Evolutionary conservation across 2,113 vertebrate species (phyloP).

Genomic region (Dicentrarchus labrax): DNA sequence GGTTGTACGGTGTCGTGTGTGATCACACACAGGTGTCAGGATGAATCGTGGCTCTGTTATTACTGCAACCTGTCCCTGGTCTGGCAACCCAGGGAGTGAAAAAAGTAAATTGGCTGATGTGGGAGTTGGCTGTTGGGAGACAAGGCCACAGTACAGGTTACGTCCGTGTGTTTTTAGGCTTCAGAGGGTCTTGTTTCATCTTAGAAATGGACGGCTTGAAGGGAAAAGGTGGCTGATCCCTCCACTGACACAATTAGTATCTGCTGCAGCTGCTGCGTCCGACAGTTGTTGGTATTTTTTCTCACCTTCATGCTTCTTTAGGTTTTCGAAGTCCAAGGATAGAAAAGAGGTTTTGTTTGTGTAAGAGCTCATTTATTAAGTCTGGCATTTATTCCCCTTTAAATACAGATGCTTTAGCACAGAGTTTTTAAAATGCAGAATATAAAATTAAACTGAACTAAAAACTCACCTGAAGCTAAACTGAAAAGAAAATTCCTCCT

Average conservation of each 20-base stretch:
- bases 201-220: neutral
- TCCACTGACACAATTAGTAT: neutral
- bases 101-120: slow-evolving; percentile 25
- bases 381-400: neutral
- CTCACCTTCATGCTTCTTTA: neutral
- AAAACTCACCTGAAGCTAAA: neutral
- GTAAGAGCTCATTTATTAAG: neutral
- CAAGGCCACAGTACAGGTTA: slow-evolving; percentile 32
- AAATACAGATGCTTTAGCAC: neutral
- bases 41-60: slow-evolving; percentile 38
- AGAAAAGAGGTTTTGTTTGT: neutral
- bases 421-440: too few species aligned
- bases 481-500: neutral
- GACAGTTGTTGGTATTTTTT: slow-evolving; percentile 3
- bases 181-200: slow-evolving; percentile 37
- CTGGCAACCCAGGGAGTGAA: neutral
- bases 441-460: neutral
- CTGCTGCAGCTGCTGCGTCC: neutral
- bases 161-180: neutral
- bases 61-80: slow-evolving; percentile 6
- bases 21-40: slow-evolving; percentile 25
- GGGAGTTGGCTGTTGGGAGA: slow-evolving; percentile 25
- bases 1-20: neutral
- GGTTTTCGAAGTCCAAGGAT: neutral
- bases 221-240: neutral